phyloP scores from a whole-genome alignment of 2,888 invertebrate genomes.

The Dolichopus griseipennis region DNA sequence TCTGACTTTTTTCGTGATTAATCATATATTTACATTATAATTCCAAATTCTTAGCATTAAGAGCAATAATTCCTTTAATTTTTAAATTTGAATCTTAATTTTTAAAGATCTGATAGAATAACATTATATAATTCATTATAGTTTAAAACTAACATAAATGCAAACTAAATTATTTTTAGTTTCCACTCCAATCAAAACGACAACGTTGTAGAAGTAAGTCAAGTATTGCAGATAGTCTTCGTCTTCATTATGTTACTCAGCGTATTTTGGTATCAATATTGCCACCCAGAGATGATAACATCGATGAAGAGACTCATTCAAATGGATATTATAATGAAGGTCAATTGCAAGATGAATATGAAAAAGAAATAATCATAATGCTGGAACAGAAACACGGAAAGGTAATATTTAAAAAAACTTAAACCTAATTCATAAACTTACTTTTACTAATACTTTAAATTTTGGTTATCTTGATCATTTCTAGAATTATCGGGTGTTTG shows the following conservation, averaged over 20 bases:
- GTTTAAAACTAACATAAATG: too few species aligned
- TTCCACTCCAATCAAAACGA: constrained; percentile 19
- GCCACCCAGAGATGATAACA: constrained; percentile 20
- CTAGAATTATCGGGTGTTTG: constrained; percentile 30
- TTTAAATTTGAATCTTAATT: too few species aligned
- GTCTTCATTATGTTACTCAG: constrained; percentile 30
- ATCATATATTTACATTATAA: too few species aligned
- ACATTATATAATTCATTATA: too few species aligned
- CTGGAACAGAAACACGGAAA: constrained; percentile 31
- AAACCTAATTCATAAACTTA: background rate
- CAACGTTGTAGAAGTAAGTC: constrained; percentile 8
- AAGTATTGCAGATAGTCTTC: constrained; percentile 22
- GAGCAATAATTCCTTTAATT: too few species aligned
- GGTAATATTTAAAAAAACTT: constrained; percentile 19
- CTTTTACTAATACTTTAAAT: background rate
- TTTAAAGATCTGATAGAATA: too few species aligned
- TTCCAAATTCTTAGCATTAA: too few species aligned
- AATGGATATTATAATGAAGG: constrained; percentile 22
- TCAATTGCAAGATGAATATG: constrained; percentile 26
- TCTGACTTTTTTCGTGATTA: too few species aligned
- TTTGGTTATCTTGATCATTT: background rate
- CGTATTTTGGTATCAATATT: constrained; percentile 29
- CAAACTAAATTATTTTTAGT: constrained; percentile 22
- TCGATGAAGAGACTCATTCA: constrained; percentile 11
- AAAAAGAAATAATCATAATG: constrained; percentile 29